Evolutionary conservation across 53 echinoderm and acorn worm genomes (phyloP), one percentile per base, ranked within the genome.

Genomic region (Paelopatides confundens): DNA sequence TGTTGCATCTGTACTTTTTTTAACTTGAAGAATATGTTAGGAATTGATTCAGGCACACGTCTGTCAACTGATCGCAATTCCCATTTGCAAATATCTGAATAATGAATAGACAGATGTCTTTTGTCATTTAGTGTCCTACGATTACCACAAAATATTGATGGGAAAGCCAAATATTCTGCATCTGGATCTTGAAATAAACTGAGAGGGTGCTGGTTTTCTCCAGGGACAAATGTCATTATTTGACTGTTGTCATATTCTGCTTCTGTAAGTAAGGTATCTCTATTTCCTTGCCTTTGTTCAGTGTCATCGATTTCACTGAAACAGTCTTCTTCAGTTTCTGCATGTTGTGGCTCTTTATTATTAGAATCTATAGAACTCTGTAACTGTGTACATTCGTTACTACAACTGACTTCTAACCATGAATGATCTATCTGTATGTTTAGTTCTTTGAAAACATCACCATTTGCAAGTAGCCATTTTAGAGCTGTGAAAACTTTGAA

Each of bases 81-180:
- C 0, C 1, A 89, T 26, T 89, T 89, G 62, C 69, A 78, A 15
- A 89, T 70, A 35, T 82, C 64, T 38, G 82, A 70, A 23, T 84
- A 88, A 40, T 69, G 52, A 3, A 89, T 51, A 18, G 63, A 23
- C 1, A 2, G 0, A 1, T 24, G 23, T 8, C 85, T 78, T 14
- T 89, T 40, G 0, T 39, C 4, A 24, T 83, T 35, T n/a, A 27
- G 1, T 52, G 47, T 2, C 15, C 89, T 5, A 36, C 71, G 69
- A 35, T 89, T 67, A 3, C 89, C 89, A 70, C 83, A 82, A 53
- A 84, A 89, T 51, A 89, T 83, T 30, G 89, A 3, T 35, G 89
- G 89, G 49, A 89, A 89, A 30, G 89, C 83, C 2, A 89, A 34
- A 36, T 84, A 82, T 69, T 89, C 89, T 52, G 89, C 89, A 89